Conservation (phyloP, 2,888 invertebrate genomes). For the Poecilobothrus nobilitatus region DNA sequence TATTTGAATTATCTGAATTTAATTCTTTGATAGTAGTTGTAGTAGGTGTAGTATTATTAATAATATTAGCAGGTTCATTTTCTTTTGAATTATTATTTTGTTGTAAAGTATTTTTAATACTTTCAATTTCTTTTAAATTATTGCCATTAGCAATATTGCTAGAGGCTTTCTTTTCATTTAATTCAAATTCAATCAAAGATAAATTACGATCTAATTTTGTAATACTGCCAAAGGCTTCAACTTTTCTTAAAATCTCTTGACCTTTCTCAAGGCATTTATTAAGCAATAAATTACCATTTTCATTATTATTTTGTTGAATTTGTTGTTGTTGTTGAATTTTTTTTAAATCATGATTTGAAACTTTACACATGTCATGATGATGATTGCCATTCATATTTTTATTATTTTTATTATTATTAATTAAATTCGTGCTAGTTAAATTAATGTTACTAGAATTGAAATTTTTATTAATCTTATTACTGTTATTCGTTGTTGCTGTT, state of each 20-base stretch:
- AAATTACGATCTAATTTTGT: conserved; percentile 37
- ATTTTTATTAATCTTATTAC: neutral
- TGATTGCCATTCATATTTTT: conserved; percentile 17
- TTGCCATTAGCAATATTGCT: neutral
- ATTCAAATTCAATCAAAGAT: conserved; percentile 3
- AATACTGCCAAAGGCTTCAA: conserved; percentile 31
- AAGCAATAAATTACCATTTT: conserved; percentile 34
- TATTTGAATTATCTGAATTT: neutral
- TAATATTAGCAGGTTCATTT: neutral
- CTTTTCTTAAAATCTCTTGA: conserved; percentile 39
- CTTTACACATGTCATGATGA: conserved; percentile 17
- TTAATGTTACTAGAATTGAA: neutral
- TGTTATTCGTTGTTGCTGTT: neutral
- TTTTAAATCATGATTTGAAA: neutral
- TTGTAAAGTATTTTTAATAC: neutral
- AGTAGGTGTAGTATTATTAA: neutral
- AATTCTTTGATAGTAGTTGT: too few species aligned
- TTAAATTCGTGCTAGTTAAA: conserved; percentile 3
- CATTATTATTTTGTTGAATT: conserved; percentile 8
- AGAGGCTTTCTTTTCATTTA: conserved; percentile 4
- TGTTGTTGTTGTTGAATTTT: neutral
- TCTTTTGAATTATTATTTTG: neutral
- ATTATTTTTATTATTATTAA: neutral
- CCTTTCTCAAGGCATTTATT: conserved; percentile 43
- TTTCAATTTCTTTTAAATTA: neutral